Conservation (phyloP, 1,140 invertebrate species). For the Cydia fagiglandana region DNA sequence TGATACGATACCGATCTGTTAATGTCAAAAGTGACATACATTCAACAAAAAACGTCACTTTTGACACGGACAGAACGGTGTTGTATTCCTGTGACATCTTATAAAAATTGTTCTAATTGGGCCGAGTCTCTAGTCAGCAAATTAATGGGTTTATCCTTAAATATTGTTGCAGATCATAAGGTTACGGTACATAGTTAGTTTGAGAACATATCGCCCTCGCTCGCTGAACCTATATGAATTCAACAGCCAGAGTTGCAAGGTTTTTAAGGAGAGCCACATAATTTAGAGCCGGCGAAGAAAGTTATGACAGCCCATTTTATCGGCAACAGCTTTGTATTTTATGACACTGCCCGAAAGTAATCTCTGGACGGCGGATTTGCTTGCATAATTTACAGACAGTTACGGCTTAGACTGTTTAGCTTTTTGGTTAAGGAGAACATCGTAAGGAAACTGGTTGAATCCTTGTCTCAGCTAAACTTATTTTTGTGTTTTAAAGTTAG, state of each 20-base stretch:
- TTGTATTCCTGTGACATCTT: too few relatives aligned
- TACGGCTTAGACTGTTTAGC: conserved; percentile 10
- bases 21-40: too few relatives aligned
- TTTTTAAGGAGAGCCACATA: conserved; percentile 31
- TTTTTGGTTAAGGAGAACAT: neutral
- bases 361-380: conserved; percentile 26
- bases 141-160: neutral
- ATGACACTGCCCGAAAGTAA: conserved; percentile 28
- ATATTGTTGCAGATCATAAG: neutral
- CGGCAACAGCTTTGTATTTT: conserved; percentile 29
- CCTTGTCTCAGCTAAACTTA: neutral
- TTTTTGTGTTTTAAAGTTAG: too few relatives aligned
- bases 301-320: conserved; percentile 30
- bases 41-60: too few relatives aligned
- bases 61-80: too few relatives aligned
- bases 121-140: too few relatives aligned
- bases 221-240: neutral
- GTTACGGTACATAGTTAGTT: neutral
- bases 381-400: conserved; percentile 30
- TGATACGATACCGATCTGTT: too few relatives aligned
- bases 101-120: too few relatives aligned
- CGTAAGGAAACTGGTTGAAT: neutral
- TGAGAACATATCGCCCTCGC: neutral
- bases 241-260: conserved; percentile 14
- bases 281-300: conserved; percentile 23